Conservation (phyloP, 1,140 invertebrate genomes). For the Tetramorium alpestre region DNA sequence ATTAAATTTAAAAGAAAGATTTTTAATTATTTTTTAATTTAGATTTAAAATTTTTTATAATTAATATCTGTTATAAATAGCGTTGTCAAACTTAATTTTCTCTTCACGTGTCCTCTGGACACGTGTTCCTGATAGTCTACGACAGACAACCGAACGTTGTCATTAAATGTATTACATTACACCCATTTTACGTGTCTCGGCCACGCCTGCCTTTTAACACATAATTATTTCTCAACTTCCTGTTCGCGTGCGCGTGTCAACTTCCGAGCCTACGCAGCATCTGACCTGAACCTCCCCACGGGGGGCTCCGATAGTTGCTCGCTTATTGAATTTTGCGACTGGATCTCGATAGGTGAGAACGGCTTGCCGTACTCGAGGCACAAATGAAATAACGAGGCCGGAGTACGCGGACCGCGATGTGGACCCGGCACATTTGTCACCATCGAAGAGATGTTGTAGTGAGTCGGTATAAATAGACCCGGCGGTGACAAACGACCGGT, state of each 20-base stretch:
- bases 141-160: constrained; percentile 6
- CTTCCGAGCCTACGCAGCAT: neutral
- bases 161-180: constrained; percentile 41
- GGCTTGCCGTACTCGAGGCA: neutral
- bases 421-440: constrained; percentile 81
- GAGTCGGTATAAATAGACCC: constrained; percentile 82
- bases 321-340: constrained; percentile 16
- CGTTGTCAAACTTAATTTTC: neutral
- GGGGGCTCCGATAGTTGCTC: neutral
- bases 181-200: constrained; percentile 11
- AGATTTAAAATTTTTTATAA: neutral
- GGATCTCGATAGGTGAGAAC: neutral
- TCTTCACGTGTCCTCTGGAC: neutral
- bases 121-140: neutral
- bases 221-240: constrained; percentile 48
- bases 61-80: constrained; percentile 5
- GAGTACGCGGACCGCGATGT: constrained; percentile 69
- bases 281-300: neutral
- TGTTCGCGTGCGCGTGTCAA: constrained; percentile 20
- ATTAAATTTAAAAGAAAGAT: neutral
- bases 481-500: constrained; percentile 83
- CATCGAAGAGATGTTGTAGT: constrained; percentile 69
- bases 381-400: constrained; percentile 29
- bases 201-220: constrained; percentile 28
- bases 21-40: neutral